These are phyloP conservation scores for Pyrrhosoma nymphula DNA, from an alignment of 2,888 invertebrate species.

Conservation along the genomic window DNA sequence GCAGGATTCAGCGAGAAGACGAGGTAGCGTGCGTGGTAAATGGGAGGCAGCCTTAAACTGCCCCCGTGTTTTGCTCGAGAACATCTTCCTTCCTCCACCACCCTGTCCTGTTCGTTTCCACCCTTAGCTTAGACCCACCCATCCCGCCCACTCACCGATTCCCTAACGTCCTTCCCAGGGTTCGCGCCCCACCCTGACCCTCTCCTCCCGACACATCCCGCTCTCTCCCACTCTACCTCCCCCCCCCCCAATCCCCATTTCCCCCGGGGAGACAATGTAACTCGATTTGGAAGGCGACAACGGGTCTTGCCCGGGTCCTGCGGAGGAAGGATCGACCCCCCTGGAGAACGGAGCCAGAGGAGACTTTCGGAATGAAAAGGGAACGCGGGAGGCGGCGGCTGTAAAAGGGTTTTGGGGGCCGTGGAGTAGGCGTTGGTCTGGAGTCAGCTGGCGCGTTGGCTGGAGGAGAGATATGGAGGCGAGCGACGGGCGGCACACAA, in stretches of 20 bases:
- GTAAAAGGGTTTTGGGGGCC: not conserved
- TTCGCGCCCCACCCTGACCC: not conserved
- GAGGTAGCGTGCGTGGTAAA: not conserved
- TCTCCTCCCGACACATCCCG: not conserved
- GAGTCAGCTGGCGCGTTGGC: constrained; percentile 49
- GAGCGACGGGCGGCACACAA: not conserved
- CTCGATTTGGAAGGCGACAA: constrained; percentile 63
- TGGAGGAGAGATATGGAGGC: constrained; percentile 7
- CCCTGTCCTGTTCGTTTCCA: too few species aligned
- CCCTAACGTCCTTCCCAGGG: not conserved
- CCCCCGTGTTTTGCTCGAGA: not conserved
- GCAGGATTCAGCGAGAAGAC: not conserved
- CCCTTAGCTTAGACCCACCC: not conserved
- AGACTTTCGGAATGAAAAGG: not conserved
- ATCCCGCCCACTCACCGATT: not conserved
- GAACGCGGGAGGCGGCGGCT: not conserved
- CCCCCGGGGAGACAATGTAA: constrained; percentile 48
- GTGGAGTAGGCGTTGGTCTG: not conserved
- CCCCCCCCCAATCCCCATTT: not conserved
- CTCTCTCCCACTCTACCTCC: too few species aligned
- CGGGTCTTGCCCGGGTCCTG: constrained; percentile 17
- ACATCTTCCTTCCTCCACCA: constrained; percentile 1
- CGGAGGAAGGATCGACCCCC: not conserved
- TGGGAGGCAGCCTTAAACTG: not conserved
- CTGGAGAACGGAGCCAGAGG: not conserved